phyloP scores from a whole-genome alignment of 1,140 invertebrate species.

The Pogonomyrmex californicus region DNA sequence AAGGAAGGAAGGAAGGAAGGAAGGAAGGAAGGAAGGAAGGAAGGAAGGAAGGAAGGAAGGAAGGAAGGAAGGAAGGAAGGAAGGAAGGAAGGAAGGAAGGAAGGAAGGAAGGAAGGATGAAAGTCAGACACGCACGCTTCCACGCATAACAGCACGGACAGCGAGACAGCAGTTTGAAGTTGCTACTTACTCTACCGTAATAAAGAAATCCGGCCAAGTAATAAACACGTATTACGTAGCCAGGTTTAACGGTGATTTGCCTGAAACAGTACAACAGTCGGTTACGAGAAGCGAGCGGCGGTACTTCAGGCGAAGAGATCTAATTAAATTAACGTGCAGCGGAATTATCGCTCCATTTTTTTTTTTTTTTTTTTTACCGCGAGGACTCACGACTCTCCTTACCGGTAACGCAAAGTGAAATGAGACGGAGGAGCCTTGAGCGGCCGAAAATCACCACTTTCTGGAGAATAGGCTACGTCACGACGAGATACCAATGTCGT shows the following conservation, averaged over 20 bases:
- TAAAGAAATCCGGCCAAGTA: slow-evolving; percentile 82
- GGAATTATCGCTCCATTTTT: slow-evolving; percentile 50
- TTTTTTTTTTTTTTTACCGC: not conserved
- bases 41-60: too few species aligned
- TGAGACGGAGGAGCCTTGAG: slow-evolving; percentile 64
- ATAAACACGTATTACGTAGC: slow-evolving; percentile 82
- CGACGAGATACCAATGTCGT: not conserved
- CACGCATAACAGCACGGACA: not conserved
- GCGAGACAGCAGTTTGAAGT: slow-evolving; percentile 36
- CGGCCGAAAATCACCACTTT: slow-evolving; percentile 61
- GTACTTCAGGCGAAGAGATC: slow-evolving; percentile 40
- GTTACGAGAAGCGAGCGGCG: slow-evolving; percentile 60
- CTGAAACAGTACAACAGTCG: slow-evolving; percentile 81
- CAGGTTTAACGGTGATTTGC: slow-evolving; percentile 83
- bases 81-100: too few species aligned
- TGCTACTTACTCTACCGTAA: slow-evolving; percentile 84
- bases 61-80: too few species aligned
- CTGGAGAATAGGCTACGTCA: slow-evolving; percentile 14
- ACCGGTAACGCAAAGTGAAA: slow-evolving; percentile 86
- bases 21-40: too few species aligned
- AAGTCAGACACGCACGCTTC: not conserved
- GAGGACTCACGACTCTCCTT: slow-evolving; percentile 79
- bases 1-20: too few species aligned
- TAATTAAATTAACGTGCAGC: slow-evolving; percentile 75
- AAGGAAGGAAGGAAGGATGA: too few species aligned